Percentiles rank a stretch among this genome's conserved stretches.
These are phyloP conservation scores for Spilogale gracilis DNA, from an alignment of 2,113 vertebrate species.

Conservation along the genomic window DNA sequence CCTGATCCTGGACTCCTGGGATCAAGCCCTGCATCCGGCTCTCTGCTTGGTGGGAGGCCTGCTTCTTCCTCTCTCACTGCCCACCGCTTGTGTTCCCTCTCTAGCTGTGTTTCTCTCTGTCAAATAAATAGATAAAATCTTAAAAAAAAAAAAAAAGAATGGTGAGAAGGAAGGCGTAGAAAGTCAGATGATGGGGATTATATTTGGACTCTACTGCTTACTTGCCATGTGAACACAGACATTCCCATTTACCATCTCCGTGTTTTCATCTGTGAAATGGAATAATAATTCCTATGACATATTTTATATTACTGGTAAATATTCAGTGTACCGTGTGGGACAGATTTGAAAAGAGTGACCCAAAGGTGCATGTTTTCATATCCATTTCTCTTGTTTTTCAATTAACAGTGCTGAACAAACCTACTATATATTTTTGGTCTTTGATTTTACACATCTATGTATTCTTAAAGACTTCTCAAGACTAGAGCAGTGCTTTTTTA, in stretches of 20 bases:
- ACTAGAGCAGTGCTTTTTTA: background rate
- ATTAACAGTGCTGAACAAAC: background rate
- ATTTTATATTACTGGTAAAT: constrained; percentile 62
- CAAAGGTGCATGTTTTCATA: background rate
- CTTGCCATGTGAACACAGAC: background rate
- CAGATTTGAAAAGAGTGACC: constrained; percentile 31
- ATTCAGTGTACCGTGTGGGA: background rate
- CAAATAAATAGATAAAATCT: no score
- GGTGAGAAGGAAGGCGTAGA: background rate
- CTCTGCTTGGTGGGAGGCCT: no score
- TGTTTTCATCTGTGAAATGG: background rate
- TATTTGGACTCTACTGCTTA: background rate
- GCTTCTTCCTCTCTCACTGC: no score
- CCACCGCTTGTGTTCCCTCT: no score
- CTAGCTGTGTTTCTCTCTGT: no score
- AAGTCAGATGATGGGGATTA: background rate
- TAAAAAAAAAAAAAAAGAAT: no score
- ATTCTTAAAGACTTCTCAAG: background rate
- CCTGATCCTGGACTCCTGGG: no score
- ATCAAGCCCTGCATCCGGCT: no score
- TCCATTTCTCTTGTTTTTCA: background rate
- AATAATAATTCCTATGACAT: background rate
- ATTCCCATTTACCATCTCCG: background rate
- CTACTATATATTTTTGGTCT: background rate
- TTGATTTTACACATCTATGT: background rate